Percentiles rank a stretch among this genome's conserved stretches.
These are phyloP conservation scores for Tarsius wallacei DNA, from an alignment of 2,797 vertebrate species.

Conservation along the genomic window DNA sequence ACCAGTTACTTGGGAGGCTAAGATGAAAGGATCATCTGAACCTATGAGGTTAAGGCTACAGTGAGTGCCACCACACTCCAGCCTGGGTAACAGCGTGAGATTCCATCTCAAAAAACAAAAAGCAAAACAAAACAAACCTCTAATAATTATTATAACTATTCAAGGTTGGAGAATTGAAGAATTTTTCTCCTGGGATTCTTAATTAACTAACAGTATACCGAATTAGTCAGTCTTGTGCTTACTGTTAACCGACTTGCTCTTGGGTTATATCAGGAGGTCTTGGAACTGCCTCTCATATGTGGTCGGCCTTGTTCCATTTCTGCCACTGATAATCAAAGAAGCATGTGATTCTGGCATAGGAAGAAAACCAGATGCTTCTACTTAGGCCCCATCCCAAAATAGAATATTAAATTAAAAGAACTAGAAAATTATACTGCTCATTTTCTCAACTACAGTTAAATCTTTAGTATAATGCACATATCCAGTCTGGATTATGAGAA, in stretches of 20 bases:
- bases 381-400: neutral
- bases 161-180: neutral
- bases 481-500: neutral
- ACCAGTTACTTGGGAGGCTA: no score
- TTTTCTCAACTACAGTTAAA: slow-evolving; percentile 40
- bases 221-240: slow-evolving; percentile 48
- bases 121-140: no score
- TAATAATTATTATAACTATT: neutral
- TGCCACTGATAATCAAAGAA: neutral
- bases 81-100: no score
- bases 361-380: slow-evolving; percentile 44
- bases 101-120: no score
- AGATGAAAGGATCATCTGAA: no score
- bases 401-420: slow-evolving; percentile 19
- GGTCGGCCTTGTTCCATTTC: neutral
- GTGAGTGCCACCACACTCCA: no score
- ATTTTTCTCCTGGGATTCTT: slow-evolving; percentile 7
- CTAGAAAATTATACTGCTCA: neutral
- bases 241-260: slow-evolving; percentile 16
- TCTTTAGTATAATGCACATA: neutral
- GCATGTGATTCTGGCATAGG: neutral
- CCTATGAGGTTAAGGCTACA: no score
- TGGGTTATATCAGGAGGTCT: neutral
- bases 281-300: neutral
- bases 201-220: slow-evolving; percentile 35